Percentiles rank a stretch among this genome's conserved stretches.
Evolutionary conservation across 2,888 invertebrate genomes (phyloP).

Genomic region (Euspilapteryx auroguttella): DNA sequence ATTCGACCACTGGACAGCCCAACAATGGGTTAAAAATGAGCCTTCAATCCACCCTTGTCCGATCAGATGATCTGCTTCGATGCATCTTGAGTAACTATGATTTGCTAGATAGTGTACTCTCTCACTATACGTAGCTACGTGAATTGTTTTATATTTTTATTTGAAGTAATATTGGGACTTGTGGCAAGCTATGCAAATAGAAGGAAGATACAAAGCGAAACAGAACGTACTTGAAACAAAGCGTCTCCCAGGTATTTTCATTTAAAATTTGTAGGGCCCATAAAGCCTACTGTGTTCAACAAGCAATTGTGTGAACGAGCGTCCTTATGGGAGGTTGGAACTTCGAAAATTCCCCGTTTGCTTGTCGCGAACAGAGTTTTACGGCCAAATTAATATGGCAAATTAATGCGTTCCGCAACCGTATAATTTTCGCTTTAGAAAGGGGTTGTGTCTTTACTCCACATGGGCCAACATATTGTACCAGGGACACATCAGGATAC

Average conservation of each 20-base stretch:
- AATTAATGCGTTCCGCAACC: slow-evolving; percentile 56
- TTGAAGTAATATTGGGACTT: too few relatives aligned
- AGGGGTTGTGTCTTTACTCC: slow-evolving; percentile 40
- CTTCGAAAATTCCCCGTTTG: slow-evolving; percentile 45
- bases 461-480: slow-evolving; percentile 22
- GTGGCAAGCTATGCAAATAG: too few relatives aligned
- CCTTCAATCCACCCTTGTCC: slow-evolving; percentile 30
- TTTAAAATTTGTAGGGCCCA: slow-evolving; percentile 8
- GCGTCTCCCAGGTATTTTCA: slow-evolving; percentile 9
- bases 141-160: too few relatives aligned
- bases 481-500: slow-evolving; percentile 6
- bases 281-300: slow-evolving; percentile 8
- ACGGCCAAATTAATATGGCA: slow-evolving; percentile 63
- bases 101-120: too few relatives aligned
- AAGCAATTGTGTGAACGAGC: slow-evolving; percentile 46
- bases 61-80: slow-evolving; percentile 31
- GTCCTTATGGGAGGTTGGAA: slow-evolving; percentile 49
- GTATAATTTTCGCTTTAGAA: slow-evolving; percentile 51
- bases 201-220: too few relatives aligned
- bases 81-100: slow-evolving; percentile 12
- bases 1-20: slow-evolving; percentile 33
- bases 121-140: too few relatives aligned
- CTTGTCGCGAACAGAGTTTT: slow-evolving; percentile 60
- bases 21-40: slow-evolving; percentile 55
- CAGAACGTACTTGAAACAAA: too few relatives aligned